These are phyloP conservation scores for Craseonycteris thonglongyai DNA, from an alignment of 2,113 vertebrate genomes.

Conservation along the genomic window DNA sequence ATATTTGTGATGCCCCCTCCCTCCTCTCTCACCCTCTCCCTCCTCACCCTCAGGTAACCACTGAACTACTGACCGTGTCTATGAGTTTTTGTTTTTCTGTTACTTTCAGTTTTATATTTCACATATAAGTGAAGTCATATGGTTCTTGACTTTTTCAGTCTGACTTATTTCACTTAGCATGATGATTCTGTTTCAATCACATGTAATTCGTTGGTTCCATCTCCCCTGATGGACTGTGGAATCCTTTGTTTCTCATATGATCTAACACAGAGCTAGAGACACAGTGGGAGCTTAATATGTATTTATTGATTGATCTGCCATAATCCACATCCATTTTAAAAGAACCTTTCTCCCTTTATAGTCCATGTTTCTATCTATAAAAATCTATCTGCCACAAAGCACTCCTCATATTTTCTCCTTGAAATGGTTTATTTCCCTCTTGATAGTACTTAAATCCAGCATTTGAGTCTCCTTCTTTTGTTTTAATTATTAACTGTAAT, in stretches of 20 bases:
- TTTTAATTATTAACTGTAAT: constrained; percentile 72
- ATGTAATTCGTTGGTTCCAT: not conserved
- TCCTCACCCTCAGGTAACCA: too few species aligned
- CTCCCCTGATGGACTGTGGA: not conserved
- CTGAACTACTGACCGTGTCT: too few species aligned
- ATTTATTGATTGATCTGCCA: not conserved
- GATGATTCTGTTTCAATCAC: not conserved
- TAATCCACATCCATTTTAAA: not conserved
- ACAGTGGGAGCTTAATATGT: not conserved
- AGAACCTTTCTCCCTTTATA: not conserved
- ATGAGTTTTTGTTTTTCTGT: too few species aligned
- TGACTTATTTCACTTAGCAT: too few species aligned
- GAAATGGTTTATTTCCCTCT: constrained; percentile 49
- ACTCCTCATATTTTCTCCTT: constrained; percentile 15
- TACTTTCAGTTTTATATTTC: too few species aligned
- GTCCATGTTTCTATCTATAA: not conserved
- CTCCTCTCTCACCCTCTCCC: too few species aligned
- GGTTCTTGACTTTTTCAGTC: too few species aligned
- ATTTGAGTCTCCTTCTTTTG: constrained; percentile 59
- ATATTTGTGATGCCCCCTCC: too few species aligned
- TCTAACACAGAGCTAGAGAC: not conserved
- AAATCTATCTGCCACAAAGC: constrained; percentile 7
- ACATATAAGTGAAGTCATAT: too few species aligned
- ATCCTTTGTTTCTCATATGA: not conserved
- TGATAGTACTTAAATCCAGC: constrained; percentile 53